Evolutionary conservation across 2,797 vertebrate genomes (phyloP).

Genomic region (Serranus cabrilla): DNA sequence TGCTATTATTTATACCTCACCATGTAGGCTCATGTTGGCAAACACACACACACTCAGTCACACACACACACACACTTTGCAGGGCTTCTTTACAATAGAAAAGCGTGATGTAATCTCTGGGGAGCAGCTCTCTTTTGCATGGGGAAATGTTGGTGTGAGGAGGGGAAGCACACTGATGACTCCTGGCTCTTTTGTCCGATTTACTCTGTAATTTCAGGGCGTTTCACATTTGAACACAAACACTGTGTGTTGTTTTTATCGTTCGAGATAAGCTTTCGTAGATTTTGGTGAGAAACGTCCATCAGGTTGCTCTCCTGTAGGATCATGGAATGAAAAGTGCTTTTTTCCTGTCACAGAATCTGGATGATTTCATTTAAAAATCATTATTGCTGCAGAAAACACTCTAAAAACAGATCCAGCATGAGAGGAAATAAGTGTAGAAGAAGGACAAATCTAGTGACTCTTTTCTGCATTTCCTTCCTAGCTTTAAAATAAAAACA

Average conservation of each 20-base stretch:
- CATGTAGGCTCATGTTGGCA: conserved; percentile 50
- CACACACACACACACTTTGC: conserved; percentile 56
- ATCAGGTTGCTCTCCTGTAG: conserved; percentile 76
- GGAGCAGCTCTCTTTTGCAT: conserved; percentile 74
- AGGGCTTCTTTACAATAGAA: conserved; percentile 73
- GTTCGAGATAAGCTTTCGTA: conserved; percentile 20
- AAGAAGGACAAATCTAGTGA: neutral
- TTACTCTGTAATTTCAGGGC: conserved; percentile 31
- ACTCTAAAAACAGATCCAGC: neutral
- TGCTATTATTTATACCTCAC: conserved; percentile 58
- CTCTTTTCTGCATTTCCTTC: neutral
- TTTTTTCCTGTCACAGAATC: neutral
- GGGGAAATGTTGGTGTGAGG: conserved; percentile 66
- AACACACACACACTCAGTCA: conserved; percentile 38
- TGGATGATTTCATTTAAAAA: neutral
- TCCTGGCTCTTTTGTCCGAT: conserved; percentile 52
- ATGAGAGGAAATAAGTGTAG: neutral
- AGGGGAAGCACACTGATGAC: conserved; percentile 53
- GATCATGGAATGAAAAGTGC: conserved; percentile 44
- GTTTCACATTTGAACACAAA: conserved; percentile 33
- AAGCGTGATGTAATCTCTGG: conserved; percentile 77
- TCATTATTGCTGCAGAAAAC: neutral
- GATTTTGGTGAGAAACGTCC: conserved; percentile 49
- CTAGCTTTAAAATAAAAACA: conserved; percentile 17
- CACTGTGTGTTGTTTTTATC: neutral